These are phyloP conservation scores for Siphamia tubifer DNA, from an alignment of 2,113 vertebrate species.

Conservation along the genomic window DNA sequence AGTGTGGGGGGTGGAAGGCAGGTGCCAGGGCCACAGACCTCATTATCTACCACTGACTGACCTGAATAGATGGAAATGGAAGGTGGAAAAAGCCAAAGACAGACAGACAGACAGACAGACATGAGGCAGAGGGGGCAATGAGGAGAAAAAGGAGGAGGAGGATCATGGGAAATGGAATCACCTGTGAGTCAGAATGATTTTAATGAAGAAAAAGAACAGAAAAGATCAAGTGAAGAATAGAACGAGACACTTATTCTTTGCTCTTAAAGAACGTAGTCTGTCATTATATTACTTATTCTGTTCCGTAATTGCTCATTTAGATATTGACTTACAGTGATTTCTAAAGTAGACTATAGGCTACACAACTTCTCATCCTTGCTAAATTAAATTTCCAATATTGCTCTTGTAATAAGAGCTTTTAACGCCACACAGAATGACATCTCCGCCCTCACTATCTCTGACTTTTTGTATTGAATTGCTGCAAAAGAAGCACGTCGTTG, in stretches of 20 bases:
- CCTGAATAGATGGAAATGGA: slow-evolving; percentile 28
- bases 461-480: not conserved
- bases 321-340: slow-evolving; percentile 14
- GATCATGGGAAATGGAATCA: not conserved
- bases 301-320: slow-evolving; percentile 26
- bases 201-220: slow-evolving; percentile 1
- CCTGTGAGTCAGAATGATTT: slow-evolving; percentile 15
- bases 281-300: not conserved
- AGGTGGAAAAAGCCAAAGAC: not conserved
- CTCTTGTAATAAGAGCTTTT: not conserved
- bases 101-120: slow-evolving; percentile 4
- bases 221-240: not conserved
- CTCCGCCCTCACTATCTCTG: not conserved
- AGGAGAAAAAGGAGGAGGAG: not conserved
- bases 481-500: not conserved
- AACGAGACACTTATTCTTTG: not conserved
- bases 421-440: not conserved
- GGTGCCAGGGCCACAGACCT: slow-evolving; percentile 15
- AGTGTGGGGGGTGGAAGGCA: not conserved
- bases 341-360: not conserved
- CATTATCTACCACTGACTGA: slow-evolving; percentile 35
- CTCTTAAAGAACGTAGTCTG: not conserved
- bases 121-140: not conserved
- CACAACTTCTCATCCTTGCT: not conserved
- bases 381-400: slow-evolving; percentile 4